A percentile compares a stretch with the other conserved stretches of the same genome.
Conservation (phyloP, 2,797 vertebrate species). For the Neomorphus geoffroyi region DNA sequence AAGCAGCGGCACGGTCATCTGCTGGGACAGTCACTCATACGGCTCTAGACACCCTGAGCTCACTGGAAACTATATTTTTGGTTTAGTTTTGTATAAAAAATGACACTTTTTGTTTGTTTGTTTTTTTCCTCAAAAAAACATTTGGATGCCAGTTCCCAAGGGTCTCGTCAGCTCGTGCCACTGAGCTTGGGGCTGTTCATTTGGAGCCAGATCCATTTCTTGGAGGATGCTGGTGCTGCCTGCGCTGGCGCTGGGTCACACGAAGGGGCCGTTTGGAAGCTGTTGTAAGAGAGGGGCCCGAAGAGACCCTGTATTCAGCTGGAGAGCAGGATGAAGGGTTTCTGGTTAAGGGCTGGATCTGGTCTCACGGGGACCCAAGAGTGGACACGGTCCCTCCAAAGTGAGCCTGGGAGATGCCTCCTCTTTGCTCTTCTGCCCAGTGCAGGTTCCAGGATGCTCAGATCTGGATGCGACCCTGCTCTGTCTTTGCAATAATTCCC, state of each 20-base stretch:
- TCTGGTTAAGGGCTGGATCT: background rate
- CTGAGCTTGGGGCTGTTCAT: background rate
- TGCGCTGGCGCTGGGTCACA: background rate
- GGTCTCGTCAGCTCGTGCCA: background rate
- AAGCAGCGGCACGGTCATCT: background rate
- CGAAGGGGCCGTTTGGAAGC: background rate
- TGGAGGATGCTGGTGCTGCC: background rate
- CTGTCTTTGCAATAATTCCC: background rate
- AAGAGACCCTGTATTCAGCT: background rate
- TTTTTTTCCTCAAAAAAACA: background rate
- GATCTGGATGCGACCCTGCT: background rate
- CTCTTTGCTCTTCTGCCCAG: background rate
- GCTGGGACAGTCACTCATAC: background rate
- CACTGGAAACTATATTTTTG: background rate
- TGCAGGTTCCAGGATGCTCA: accelerated
- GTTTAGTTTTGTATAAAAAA: background rate
- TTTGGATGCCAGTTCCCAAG: background rate
- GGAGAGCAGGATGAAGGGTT: background rate
- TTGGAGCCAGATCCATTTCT: background rate
- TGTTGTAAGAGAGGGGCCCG: background rate
- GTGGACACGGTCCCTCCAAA: background rate
- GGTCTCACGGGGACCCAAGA: background rate
- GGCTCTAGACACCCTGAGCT: background rate
- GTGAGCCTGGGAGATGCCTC: background rate
- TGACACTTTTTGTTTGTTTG: background rate